phyloP scores from a whole-genome alignment of 2,888 invertebrate genomes.

The Rhagophthalmus giganteus region DNA sequence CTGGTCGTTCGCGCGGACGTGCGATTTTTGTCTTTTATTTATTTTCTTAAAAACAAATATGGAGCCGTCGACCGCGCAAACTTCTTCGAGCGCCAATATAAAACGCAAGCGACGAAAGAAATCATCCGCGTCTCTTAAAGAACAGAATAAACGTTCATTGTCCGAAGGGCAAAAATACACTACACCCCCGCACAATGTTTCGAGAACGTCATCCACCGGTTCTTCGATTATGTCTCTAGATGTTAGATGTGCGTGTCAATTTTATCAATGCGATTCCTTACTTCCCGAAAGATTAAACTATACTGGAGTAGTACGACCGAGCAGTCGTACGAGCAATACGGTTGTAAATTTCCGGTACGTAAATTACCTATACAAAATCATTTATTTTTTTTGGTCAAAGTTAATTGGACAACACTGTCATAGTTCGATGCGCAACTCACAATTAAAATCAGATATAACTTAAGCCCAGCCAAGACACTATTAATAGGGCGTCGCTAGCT shows the following conservation, averaged over 20 bases:
- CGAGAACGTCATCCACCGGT: slow-evolving; percentile 70
- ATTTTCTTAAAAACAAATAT: slow-evolving; percentile 12
- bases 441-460: slow-evolving; percentile 16
- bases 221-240: slow-evolving; percentile 69
- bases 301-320: slow-evolving; percentile 58
- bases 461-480: slow-evolving; percentile 21
- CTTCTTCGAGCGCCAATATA: slow-evolving; percentile 3
- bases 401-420: too few relatives aligned
- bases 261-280: slow-evolving; percentile 78
- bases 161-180: slow-evolving; percentile 68
- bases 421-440: too few relatives aligned
- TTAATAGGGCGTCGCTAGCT: slow-evolving; percentile 14
- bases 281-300: slow-evolving; percentile 75
- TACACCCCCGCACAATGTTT: slow-evolving; percentile 65
- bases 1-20: slow-evolving; percentile 23
- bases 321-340: slow-evolving; percentile 37
- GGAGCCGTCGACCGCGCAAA: slow-evolving; percentile 29
- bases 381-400: too few relatives aligned
- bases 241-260: slow-evolving; percentile 85
- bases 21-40: slow-evolving; percentile 6
- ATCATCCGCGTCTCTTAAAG: slow-evolving; percentile 7
- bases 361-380: too few relatives aligned
- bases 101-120: slow-evolving; percentile 21
- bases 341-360: slow-evolving; percentile 28
- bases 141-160: slow-evolving; percentile 60